Base-by-base conservation (phyloP, 2,888 invertebrate genomes). In the Nasonia oneida region DNA sequence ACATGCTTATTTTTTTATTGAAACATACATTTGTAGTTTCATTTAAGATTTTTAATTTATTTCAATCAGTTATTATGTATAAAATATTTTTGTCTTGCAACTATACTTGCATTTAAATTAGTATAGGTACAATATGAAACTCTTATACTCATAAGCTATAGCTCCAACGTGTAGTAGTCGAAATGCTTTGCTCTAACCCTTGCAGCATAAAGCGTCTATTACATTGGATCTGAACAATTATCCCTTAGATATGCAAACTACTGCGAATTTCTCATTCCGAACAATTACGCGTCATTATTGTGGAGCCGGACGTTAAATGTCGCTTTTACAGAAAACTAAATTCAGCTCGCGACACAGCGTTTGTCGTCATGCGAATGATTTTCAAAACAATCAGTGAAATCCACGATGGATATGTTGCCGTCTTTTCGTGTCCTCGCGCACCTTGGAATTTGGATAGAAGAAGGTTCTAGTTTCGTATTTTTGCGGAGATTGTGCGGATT, bases 371-470 rank as follows among this genome's bases (percentile, higher is more conserved):
- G 67, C 14, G 67, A 14, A 67, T 67, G 67, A 14, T 8, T 33
- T 33, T 8, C 67, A 67, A 73, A 42, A 42, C 47, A 39, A 12
- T 23, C 39, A 42, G 18, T 23, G n/a, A 42, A 29, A 42, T 47
- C 23, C 23, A n/a, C 73, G n/a, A 73, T 73, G 73, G 73, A 73
- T 12, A 4, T 73, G 23, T 14, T 73, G 23, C 73, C 73, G 14
- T 47, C 47, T 1, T 73, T 73, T 64, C 78, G 64, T n/a, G 71
- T 67, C 14, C 75, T 87, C 6, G 50, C 37, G 1, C 85, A 73
- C 15, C 79, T 79, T 57, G 84, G 87, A 23, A 37, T 85, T 15
- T 85, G 87, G 87, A 12, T 18, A 8, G 80, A 85, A 23, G 23
- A 64, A 6, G n/a, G 42, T 29, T 29, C 37, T 12, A 82, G 50